phyloP scores from a whole-genome alignment of 2,888 invertebrate genomes.

The Conus canariensis region DNA sequence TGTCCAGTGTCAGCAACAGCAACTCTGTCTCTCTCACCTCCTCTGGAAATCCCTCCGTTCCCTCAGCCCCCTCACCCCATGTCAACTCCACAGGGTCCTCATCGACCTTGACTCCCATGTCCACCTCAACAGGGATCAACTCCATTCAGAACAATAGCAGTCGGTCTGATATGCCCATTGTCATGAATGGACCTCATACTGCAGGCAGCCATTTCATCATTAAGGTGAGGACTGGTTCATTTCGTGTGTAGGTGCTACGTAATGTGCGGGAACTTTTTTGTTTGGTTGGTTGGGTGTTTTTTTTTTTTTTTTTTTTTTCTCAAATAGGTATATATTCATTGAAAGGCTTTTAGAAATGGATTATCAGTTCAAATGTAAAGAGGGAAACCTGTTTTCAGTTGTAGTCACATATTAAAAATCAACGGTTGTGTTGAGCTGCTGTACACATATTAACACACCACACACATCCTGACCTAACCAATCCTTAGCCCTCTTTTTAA shows the following conservation, averaged over 20 bases:
- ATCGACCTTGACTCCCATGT: constrained; percentile 57
- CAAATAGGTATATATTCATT: constrained; percentile 26
- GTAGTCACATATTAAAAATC: no score
- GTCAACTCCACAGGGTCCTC: constrained; percentile 54
- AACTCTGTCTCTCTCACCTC: constrained; percentile 74
- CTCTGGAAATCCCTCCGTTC: constrained; percentile 79
- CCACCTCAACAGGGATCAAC: constrained; percentile 56
- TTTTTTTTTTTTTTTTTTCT: constrained; percentile 4
- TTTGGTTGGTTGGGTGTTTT: no score
- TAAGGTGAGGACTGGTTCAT: neutral
- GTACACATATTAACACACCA: no score
- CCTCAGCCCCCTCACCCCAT: constrained; percentile 81
- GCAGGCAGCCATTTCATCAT: constrained; percentile 61
- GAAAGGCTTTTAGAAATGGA: no score
- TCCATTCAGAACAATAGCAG: constrained; percentile 56
- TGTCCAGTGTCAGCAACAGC: constrained; percentile 57
- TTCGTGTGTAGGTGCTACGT: neutral
- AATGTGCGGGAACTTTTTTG: no score
- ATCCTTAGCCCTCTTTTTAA: no score
- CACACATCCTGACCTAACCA: no score
- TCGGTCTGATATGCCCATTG: constrained; percentile 62
- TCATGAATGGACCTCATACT: constrained; percentile 81
- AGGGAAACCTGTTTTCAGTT: no score
- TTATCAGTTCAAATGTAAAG: no score
- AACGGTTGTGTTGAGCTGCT: no score